Conservation (phyloP, 2,797 vertebrate genomes). For the Gambusia yucatana region DNA sequence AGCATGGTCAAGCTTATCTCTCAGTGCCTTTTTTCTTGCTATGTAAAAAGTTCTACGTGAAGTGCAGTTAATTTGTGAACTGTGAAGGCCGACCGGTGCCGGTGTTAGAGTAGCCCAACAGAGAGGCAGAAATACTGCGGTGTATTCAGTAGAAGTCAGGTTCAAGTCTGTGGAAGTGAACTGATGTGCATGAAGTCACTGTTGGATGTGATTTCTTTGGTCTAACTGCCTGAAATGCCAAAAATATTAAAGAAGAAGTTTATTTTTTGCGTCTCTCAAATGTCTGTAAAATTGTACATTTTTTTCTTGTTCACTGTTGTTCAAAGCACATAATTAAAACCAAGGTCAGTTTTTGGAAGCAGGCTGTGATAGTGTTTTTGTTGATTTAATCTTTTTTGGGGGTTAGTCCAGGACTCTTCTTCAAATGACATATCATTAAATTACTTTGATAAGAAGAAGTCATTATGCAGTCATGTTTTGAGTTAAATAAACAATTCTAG, state of each 20-base stretch:
- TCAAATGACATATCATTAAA: neutral
- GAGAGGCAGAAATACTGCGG: slow-evolving; percentile 22
- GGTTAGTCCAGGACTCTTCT: neutral
- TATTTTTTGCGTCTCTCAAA: slow-evolving; percentile 47
- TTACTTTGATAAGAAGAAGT: neutral
- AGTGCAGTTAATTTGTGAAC: slow-evolving; percentile 45
- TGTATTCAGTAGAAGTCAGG: slow-evolving; percentile 4
- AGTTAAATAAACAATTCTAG: neutral
- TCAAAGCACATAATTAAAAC: slow-evolving; percentile 62
- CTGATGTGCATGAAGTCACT: slow-evolving; percentile 47
- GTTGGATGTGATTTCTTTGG: slow-evolving; percentile 39
- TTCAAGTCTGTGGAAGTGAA: slow-evolving; percentile 34
- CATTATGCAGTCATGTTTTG: neutral
- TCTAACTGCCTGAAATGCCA: slow-evolving; percentile 48
- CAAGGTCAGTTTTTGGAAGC: slow-evolving; percentile 50
- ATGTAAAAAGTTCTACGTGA: slow-evolving; percentile 48
- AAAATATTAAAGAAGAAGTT: slow-evolving; percentile 56
- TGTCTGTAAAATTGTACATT: slow-evolving; percentile 51
- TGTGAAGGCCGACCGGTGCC: slow-evolving; percentile 27
- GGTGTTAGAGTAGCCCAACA: slow-evolving; percentile 32
- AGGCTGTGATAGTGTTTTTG: neutral
- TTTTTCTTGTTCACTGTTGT: slow-evolving; percentile 52
- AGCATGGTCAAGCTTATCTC: slow-evolving; percentile 56
- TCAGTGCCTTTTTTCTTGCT: slow-evolving; percentile 70
- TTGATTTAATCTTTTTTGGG: slow-evolving; percentile 2